Evolutionary conservation across 2,888 invertebrate genomes (phyloP).

Genomic region (Seladonia tumulorum): DNA sequence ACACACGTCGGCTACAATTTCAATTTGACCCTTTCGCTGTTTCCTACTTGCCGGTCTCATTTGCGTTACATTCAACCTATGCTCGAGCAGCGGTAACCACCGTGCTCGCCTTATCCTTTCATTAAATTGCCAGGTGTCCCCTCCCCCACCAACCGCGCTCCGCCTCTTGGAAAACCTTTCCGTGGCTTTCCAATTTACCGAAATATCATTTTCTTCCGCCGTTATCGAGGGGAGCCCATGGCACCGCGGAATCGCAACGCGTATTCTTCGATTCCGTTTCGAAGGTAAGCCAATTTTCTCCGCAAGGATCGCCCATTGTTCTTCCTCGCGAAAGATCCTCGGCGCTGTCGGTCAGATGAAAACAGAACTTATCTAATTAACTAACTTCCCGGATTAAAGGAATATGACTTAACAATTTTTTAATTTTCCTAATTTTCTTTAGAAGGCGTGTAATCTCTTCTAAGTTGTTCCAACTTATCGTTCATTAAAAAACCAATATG

Average conservation of each 20-base stretch:
- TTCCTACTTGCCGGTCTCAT: conserved; percentile 36
- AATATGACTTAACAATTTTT: too few relatives aligned
- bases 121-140: conserved; percentile 32
- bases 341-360: neutral
- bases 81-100: conserved; percentile 20
- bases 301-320: neutral
- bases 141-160: too few relatives aligned
- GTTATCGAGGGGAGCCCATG: neutral
- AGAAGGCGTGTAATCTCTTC: too few relatives aligned
- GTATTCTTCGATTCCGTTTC: neutral
- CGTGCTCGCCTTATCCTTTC: conserved; percentile 41
- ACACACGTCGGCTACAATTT: conserved; percentile 33
- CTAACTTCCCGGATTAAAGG: neutral
- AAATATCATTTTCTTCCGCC: conserved; percentile 4
- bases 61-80: conserved; percentile 41
- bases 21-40: conserved; percentile 50
- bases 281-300: neutral
- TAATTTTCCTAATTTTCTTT: too few relatives aligned
- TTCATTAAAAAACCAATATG: too few relatives aligned
- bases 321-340: neutral
- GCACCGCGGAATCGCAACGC: neutral
- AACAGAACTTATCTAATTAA: neutral
- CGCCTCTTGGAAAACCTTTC: neutral
- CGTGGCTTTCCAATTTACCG: conserved; percentile 32
- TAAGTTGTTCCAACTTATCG: too few relatives aligned